Evolutionary conservation across 2,797 vertebrate species (phyloP).

Genomic region (Gadopsis marmoratus): DNA sequence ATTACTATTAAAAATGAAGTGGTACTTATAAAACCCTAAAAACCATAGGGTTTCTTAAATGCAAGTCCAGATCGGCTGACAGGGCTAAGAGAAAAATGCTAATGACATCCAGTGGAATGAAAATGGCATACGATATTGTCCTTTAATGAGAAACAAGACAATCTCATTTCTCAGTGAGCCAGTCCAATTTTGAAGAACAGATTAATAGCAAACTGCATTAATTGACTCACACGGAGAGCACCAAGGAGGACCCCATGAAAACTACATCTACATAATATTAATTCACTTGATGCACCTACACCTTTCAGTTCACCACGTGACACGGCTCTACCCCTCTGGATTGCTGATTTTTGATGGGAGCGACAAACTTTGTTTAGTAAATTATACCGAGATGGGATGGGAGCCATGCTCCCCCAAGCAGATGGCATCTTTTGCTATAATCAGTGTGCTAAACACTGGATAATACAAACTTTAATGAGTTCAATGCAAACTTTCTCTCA

Average conservation of each 20-base stretch:
- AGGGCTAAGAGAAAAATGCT: slow-evolving; percentile 25
- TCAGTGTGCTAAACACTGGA: slow-evolving; percentile 82
- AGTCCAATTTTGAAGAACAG: slow-evolving; percentile 69
- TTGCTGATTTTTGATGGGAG: slow-evolving; percentile 68
- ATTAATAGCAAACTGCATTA: slow-evolving; percentile 78
- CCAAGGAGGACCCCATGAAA: slow-evolving; percentile 60
- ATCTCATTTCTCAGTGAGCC: slow-evolving; percentile 71
- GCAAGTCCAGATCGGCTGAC: slow-evolving; percentile 20
- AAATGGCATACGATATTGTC: slow-evolving; percentile 28
- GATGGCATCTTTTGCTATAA: slow-evolving; percentile 84
- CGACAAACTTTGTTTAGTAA: slow-evolving; percentile 81
- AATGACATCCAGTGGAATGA: slow-evolving; percentile 11
- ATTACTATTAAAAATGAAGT: not conserved
- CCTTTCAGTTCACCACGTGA: slow-evolving; percentile 46
- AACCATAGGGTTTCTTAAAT: not conserved
- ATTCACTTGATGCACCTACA: slow-evolving; percentile 67
- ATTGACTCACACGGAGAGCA: slow-evolving; percentile 65
- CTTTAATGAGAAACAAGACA: slow-evolving; percentile 67
- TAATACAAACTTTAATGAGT: slow-evolving; percentile 87
- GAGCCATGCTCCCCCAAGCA: slow-evolving; percentile 80
- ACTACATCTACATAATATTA: slow-evolving; percentile 67
- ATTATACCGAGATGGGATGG: slow-evolving; percentile 77
- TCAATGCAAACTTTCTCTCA: slow-evolving; percentile 82
- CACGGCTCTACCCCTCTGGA: slow-evolving; percentile 45
- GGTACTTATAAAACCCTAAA: slow-evolving; percentile 14